A percentile compares a stretch with the other conserved stretches of the same genome.
Conservation (phyloP, 2,113 vertebrate species). For the Abramis brama region DNA sequence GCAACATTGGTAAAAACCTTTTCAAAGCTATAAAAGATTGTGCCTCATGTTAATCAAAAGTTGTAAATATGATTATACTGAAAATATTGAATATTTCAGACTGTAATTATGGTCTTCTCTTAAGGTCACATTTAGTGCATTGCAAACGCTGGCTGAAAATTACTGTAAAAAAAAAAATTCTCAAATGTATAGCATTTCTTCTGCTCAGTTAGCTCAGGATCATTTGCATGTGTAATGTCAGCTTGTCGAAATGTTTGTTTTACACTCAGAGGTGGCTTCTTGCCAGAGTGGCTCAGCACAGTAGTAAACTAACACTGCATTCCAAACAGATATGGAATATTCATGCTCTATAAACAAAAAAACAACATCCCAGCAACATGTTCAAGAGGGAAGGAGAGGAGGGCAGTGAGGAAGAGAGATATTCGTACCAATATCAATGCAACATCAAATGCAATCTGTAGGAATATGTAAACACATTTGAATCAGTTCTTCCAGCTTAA, state of each 20-base stretch:
- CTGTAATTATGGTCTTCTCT: too few species aligned
- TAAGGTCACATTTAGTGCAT: neutral
- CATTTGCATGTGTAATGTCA: constrained; percentile 44
- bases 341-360: constrained; percentile 24
- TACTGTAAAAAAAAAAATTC: neutral
- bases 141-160: neutral
- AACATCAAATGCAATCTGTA: neutral
- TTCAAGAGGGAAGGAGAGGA: neutral
- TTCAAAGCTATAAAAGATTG: too few species aligned
- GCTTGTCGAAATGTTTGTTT: constrained; percentile 51
- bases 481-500: neutral
- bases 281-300: constrained; percentile 28
- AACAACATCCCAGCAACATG: neutral
- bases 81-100: too few species aligned
- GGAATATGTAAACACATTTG: neutral
- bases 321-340: constrained; percentile 39
- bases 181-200: constrained; percentile 6
- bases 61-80: too few species aligned
- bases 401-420: neutral
- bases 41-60: too few species aligned
- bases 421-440: neutral
- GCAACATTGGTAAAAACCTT: too few species aligned
- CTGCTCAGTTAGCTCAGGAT: constrained; percentile 15
- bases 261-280: constrained; percentile 44
- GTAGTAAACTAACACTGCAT: constrained; percentile 39